Evolutionary conservation across 2,113 vertebrate species (phyloP).

Genomic region (Myrmophylax atrothorax): DNA sequence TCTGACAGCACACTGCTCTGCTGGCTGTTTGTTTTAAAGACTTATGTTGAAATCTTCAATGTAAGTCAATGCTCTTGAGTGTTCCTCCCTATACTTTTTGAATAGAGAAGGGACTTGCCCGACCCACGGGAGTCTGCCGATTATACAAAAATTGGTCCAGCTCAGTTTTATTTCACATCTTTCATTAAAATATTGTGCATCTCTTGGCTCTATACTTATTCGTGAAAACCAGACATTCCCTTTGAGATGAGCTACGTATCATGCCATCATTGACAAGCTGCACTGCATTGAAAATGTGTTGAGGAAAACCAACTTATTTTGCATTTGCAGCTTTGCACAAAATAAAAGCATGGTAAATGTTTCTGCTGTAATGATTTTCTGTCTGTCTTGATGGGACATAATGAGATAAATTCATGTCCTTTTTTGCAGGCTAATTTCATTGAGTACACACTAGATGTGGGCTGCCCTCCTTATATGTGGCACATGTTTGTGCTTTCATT

Average conservation of each 20-base stretch:
- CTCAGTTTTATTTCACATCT: neutral
- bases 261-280: neutral
- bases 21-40: neutral
- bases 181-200: neutral
- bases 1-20: neutral
- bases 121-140: neutral
- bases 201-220: neutral
- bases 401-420: conserved; percentile 42
- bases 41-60: neutral
- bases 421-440: conserved; percentile 59
- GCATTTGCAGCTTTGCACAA: conserved; percentile 24
- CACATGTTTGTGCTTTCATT: neutral
- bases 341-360: conserved; percentile 5
- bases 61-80: neutral
- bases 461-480: neutral
- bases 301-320: conserved; percentile 36
- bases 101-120: neutral
- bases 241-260: neutral
- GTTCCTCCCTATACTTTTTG: neutral
- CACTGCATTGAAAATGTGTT: neutral
- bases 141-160: neutral
- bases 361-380: conserved; percentile 61
- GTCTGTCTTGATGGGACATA: conserved; percentile 54
- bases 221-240: neutral
- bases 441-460: neutral